A percentile compares a stretch with the other conserved stretches of the same genome.
Conservation (phyloP, 2,113 vertebrate species). For the Prionailurus bengalensis region DNA sequence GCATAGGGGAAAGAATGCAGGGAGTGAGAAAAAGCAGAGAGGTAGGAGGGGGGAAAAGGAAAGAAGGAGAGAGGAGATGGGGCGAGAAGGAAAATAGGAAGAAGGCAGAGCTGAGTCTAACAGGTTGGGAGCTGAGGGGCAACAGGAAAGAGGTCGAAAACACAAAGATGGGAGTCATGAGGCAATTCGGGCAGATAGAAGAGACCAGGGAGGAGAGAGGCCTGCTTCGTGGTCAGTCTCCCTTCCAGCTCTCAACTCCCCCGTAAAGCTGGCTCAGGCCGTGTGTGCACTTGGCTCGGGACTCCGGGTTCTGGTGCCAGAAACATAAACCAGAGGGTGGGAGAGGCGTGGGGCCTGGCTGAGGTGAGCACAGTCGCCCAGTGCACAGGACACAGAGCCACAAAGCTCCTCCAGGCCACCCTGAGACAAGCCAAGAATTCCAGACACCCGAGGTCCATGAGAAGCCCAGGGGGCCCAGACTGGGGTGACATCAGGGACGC, state of each 20-base stretch:
- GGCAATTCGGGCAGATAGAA: neutral
- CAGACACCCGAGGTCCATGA: neutral
- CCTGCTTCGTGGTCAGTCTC: neutral
- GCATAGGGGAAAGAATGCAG: neutral
- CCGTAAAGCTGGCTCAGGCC: neutral
- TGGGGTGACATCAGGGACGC: conserved; percentile 61
- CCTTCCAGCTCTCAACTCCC: neutral
- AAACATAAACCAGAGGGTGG: conserved; percentile 33
- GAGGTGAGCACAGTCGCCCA: fast-evolving
- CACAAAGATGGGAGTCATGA: neutral
- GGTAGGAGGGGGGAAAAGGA: neutral
- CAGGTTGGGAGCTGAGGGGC: neutral
- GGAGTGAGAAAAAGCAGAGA: neutral
- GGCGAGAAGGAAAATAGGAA: neutral
- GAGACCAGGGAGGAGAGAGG: neutral
- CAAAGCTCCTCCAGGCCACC: neutral
- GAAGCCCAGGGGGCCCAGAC: fast-evolving
- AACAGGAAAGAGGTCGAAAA: neutral
- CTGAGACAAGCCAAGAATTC: conserved; percentile 59
- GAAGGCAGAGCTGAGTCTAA: neutral
- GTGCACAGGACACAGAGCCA: neutral
- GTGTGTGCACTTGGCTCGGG: neutral
- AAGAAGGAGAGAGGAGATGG: neutral
- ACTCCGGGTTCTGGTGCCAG: conserved; percentile 45
- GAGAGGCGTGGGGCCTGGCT: neutral